Conservation (phyloP, 1,140 invertebrate genomes). For the Paralvinella palmiformis region DNA sequence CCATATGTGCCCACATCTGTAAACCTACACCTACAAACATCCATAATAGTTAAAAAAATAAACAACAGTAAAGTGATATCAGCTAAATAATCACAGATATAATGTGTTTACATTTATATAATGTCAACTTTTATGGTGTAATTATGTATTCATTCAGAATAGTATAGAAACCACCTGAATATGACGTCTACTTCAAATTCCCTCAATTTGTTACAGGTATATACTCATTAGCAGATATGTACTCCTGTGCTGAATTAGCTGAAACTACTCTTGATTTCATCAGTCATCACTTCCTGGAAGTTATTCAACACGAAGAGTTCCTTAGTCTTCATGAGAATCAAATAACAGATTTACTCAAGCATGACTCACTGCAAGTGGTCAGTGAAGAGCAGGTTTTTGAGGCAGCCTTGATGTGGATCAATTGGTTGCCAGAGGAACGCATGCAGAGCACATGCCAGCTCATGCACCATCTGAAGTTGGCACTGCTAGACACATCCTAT, state of each 20-base stretch:
- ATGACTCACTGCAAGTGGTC: conserved; percentile 40
- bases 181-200: no score
- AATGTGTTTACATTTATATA: no score
- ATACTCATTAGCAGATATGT: conserved; percentile 43
- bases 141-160: no score
- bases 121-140: no score
- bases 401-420: conserved; percentile 38
- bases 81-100: no score
- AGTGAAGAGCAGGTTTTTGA: conserved; percentile 58
- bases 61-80: no score
- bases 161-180: no score
- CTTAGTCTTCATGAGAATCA: conserved; percentile 39
- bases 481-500: conserved; percentile 34
- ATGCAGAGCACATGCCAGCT: conserved; percentile 30
- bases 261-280: conserved; percentile 36
- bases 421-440: conserved; percentile 32
- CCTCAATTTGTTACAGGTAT: conserved; percentile 39
- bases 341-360: conserved; percentile 34
- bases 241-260: conserved; percentile 41
- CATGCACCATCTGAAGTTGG: conserved; percentile 37
- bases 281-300: conserved; percentile 42
- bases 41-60: no score
- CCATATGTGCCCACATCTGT: no score
- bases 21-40: no score
- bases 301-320: conserved; percentile 43